phyloP scores from a whole-genome alignment of 2,797 vertebrate genomes.

The Tangara arthus region DNA sequence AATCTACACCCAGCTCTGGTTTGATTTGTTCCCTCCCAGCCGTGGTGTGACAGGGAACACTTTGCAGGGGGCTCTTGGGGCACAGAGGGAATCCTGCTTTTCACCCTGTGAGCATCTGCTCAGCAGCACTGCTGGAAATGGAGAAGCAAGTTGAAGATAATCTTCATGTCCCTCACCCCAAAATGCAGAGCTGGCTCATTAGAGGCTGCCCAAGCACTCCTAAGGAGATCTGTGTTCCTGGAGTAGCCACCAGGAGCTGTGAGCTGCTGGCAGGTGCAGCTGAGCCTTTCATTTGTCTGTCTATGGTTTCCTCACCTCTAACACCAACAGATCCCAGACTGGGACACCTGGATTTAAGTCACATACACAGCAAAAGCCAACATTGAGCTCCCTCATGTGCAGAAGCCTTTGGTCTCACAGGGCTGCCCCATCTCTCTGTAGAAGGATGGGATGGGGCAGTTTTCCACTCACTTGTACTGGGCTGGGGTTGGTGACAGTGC shows the following conservation, averaged over 20 bases:
- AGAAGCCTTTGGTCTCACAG: neutral
- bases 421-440: neutral
- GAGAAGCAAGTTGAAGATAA: neutral
- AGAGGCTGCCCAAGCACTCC: neutral
- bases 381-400: rapidly evolving
- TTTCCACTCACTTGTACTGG: neutral
- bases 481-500: neutral
- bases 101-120: neutral
- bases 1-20: neutral
- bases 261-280: neutral
- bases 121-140: neutral
- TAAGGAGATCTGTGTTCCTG: rapidly evolving
- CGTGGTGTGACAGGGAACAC: rapidly evolving
- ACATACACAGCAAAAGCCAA: neutral
- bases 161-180: neutral
- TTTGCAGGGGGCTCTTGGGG: neutral
- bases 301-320: neutral
- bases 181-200: neutral
- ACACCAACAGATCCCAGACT: neutral
- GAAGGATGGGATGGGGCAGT: neutral
- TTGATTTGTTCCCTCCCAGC: neutral
- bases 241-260: neutral
- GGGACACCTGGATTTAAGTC: neutral
- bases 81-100: neutral
- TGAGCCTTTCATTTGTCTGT: neutral